Percentiles rank a stretch among this genome's conserved stretches.
These are phyloP conservation scores for Salticus scenicus DNA, from an alignment of 2,888 invertebrate species.

Conservation along the genomic window DNA sequence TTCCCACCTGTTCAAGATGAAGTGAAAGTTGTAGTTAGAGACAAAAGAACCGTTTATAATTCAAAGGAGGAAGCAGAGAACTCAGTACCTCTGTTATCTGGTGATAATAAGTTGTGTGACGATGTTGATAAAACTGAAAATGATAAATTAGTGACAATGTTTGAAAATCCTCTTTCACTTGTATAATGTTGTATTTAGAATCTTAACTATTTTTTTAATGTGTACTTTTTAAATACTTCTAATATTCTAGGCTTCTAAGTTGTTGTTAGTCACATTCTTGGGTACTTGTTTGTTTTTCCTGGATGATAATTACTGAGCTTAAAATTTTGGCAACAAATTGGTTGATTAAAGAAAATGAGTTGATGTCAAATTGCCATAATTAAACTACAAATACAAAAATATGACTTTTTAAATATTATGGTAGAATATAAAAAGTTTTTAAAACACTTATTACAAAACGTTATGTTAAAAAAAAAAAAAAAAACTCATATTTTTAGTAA, in stretches of 20 bases:
- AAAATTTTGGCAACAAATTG: no score
- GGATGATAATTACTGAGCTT: no score
- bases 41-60: constrained; percentile 23
- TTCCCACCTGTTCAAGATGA: constrained; percentile 19
- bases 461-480: no score
- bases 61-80: constrained; percentile 44
- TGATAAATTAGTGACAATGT: constrained; percentile 43
- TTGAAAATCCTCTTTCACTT: constrained; percentile 48
- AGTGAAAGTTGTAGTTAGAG: constrained; percentile 3
- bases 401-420: no score
- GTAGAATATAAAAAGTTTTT: no score
- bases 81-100: constrained; percentile 31
- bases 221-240: not conserved
- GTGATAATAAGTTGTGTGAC: not conserved
- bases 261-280: not conserved
- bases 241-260: not conserved
- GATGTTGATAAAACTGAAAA: not conserved
- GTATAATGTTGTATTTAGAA: constrained; percentile 8
- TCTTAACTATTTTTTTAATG: not conserved
- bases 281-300: not conserved
- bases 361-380: no score
- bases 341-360: no score
- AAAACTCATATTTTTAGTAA: no score
- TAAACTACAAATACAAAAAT: no score
- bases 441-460: no score